Base-by-base conservation (phyloP, 2,113 vertebrate genomes). In the Alosa alosa region DNA sequence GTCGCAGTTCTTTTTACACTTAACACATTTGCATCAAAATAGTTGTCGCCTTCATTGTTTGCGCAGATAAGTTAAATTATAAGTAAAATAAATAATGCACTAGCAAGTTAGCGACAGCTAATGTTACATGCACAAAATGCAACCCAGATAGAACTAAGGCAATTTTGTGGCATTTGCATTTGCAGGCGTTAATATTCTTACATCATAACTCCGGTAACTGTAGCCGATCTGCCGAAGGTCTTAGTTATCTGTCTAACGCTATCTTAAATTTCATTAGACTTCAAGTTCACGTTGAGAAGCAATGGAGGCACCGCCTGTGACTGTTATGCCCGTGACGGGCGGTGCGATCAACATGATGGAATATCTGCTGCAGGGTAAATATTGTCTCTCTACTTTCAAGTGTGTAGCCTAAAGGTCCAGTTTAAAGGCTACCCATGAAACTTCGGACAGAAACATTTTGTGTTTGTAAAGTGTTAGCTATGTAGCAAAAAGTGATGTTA, bases 291-390 rank as follows among this genome's bases (percentile, higher is more conserved):
- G 13, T 41, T 60, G 13, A 46, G 55, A 22, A 82, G 90, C 20
- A 20, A 99, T 98, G 97, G 97, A 99, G 92, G 97, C 97, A 7
- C 98, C 98, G 1, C 98, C 97, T 0, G 97, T 99, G 2, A 96
- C 96, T 44, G 97, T 96, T 91, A 97, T 98, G 97, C 97, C 97
- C 1, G 96, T 99, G 22, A 97, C 97, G 0, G 97, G 97, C 1
- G 97, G 98, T 46, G 95, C 97, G 11, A 97, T 99, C 86, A 98
- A 98, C 86, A 99, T 98, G 97, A 98, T 99, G 98, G 98, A 99
- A 88, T 98, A 98, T 85, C 90, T 99, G 72, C 92, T 99, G 50
- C 98, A 99, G 94, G 97, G 98, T 97, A 86, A 94, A 90, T 87
- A 25, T 22, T 44, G 5, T 25, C 31, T 39, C 41, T 50, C 8